Evolutionary conservation across 2,888 invertebrate genomes (phyloP).

Genomic region (Agrotis puta): DNA sequence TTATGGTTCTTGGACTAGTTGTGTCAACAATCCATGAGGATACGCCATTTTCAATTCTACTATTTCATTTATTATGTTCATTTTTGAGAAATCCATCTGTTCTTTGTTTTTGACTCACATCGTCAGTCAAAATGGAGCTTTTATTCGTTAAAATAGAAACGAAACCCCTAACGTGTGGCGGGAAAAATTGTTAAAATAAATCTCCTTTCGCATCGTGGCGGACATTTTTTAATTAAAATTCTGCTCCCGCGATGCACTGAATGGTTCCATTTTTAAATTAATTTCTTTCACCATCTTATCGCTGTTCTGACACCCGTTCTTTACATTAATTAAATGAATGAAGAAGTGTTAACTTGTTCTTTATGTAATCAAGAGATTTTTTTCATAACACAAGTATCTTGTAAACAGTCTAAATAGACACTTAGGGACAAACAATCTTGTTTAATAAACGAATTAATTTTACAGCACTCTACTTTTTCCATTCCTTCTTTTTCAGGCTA

Average conservation of each 20-base stretch:
- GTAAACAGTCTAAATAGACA: constrained; percentile 22
- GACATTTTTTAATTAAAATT: constrained; percentile 77
- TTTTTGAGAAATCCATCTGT: too few species aligned
- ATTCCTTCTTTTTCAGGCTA: not conserved
- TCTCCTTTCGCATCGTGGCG: constrained; percentile 60
- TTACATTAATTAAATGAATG: constrained; percentile 58
- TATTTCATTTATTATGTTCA: too few species aligned
- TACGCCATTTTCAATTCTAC: too few species aligned
- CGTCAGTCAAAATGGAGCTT: not conserved
- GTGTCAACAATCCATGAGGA: too few species aligned
- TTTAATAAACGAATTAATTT: constrained; percentile 20
- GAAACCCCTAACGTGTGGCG: constrained; percentile 35
- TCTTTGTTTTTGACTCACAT: not conserved
- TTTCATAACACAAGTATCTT: constrained; percentile 34
- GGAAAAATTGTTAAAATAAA: constrained; percentile 62
- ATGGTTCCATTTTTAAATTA: constrained; percentile 70
- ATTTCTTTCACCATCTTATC: constrained; percentile 66
- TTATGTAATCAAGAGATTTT: constrained; percentile 31
- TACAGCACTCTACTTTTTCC: not conserved
- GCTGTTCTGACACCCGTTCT: constrained; percentile 51
- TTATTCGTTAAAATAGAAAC: constrained; percentile 16
- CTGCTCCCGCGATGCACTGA: constrained; percentile 67
- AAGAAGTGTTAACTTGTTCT: constrained; percentile 42
- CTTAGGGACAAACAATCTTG: not conserved
- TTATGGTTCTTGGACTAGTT: too few species aligned